A percentile compares a stretch with the other conserved stretches of the same genome.
phyloP scores from a whole-genome alignment of 2,113 vertebrate species.

The Vimba vimba region DNA sequence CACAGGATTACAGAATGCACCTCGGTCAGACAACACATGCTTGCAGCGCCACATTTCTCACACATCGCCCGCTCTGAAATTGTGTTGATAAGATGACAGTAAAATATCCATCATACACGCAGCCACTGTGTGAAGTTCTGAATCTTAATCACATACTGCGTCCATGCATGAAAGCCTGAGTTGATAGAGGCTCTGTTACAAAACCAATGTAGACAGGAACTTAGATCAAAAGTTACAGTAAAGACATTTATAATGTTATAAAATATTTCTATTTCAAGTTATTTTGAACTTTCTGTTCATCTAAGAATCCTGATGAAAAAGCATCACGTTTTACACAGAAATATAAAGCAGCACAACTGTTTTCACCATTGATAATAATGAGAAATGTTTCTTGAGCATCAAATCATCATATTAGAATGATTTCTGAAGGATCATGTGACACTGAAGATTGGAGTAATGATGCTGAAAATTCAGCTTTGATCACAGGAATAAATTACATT shows the following conservation, averaged over 20 bases:
- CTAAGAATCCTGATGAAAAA: neutral
- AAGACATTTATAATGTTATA: neutral
- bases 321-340: too few species aligned
- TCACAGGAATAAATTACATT: neutral
- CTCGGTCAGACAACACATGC: slow-evolving; percentile 7
- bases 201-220: neutral
- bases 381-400: neutral
- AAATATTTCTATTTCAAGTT: neutral
- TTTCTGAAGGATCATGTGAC: neutral
- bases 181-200: neutral
- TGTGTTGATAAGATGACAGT: slow-evolving; percentile 32
- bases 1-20: slow-evolving; percentile 14
- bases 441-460: neutral
- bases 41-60: neutral
- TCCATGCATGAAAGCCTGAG: neutral
- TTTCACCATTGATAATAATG: too few species aligned
- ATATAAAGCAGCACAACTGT: too few species aligned
- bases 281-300: neutral
- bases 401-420: neutral
- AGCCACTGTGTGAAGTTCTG: neutral
- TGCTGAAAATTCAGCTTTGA: neutral
- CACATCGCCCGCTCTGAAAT: neutral
- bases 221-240: neutral
- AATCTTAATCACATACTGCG: neutral
- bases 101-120: slow-evolving; percentile 1